Base-by-base conservation (phyloP, 1,140 invertebrate genomes). In the Telenomus remus region DNA sequence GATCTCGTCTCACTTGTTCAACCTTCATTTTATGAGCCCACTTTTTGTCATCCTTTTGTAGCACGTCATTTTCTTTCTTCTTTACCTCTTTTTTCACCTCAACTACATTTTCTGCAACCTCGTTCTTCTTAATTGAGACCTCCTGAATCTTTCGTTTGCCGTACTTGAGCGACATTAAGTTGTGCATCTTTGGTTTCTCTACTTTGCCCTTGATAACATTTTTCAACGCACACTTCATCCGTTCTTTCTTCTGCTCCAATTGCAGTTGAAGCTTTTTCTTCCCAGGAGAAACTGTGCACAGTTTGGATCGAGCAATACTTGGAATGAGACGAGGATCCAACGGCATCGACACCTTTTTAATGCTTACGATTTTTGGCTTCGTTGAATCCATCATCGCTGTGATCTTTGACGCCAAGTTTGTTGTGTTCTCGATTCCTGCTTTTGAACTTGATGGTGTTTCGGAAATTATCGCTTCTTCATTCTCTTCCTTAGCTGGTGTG, bases 371-470 rank as follows among this genome's bases (percentile, higher is more conserved):
- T 37, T 65, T 79, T 1, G 54, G 59, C n/a, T 79, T 71, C 0
- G 44, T 4, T 7, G 80, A 69, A 0, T 74, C 70, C 0, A 81
- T 82, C 0, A 84, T 56, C 0, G 81, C 81, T 0, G 84, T 81
- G 35, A 86, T 84, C 56, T 86, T 87, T 0, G 80, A 81, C 5
- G 79, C 75, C 0, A 87, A 57, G 69, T 86, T 87, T 5, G 84
- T 84, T 0, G 81, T 10, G 11, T 53, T 82, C 16, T 86, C 84
- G 1, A 84, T 54, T 0, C 84, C 86, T 0, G 46, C 34, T 57
- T 88, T 86, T 0, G 86, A 84, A 37, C 83, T 83, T 16, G 75
- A 85, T 0, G 87, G 86, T 0, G 86, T 88, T 39, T 86, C 86
- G 0, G 84, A 85, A 53, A 88, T 88, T 10, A 76, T 60, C 0